Conservation (phyloP, 2,888 invertebrate genomes). For the Pachycephus smyrnensis region DNA sequence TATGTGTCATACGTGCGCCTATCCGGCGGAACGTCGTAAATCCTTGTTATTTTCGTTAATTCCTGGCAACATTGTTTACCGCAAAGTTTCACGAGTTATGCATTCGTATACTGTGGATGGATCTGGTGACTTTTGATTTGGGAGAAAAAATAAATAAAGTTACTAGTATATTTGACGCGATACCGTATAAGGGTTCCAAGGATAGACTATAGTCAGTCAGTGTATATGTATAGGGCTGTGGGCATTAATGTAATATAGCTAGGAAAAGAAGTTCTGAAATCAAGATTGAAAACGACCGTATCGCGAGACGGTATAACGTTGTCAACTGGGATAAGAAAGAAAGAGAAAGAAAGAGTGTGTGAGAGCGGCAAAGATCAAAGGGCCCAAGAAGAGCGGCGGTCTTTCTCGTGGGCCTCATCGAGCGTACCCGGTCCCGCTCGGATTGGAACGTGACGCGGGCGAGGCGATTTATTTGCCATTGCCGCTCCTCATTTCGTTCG, state of each 20-base stretch:
- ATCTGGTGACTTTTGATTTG: too few relatives aligned
- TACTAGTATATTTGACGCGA: too few relatives aligned
- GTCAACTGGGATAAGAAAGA: slow-evolving; percentile 45
- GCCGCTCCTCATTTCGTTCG: slow-evolving; percentile 64
- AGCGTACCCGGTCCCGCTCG: slow-evolving; percentile 54
- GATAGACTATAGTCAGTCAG: too few relatives aligned
- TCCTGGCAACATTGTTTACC: slow-evolving; percentile 28
- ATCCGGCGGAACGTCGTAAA: slow-evolving; percentile 26
- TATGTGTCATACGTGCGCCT: background rate
- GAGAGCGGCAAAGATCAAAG: slow-evolving; percentile 63
- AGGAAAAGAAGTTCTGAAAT: too few relatives aligned
- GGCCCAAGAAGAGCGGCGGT: slow-evolving; percentile 45
- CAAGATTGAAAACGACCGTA: too few relatives aligned
- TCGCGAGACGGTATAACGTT: slow-evolving; percentile 22
- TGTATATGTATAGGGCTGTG: too few relatives aligned
- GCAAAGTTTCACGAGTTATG: background rate
- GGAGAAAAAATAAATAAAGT: too few relatives aligned
- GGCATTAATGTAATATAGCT: too few relatives aligned
- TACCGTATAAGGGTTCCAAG: too few relatives aligned
- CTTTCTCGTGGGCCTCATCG: slow-evolving; percentile 62
- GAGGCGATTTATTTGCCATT: slow-evolving; percentile 66
- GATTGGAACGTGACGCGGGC: slow-evolving; percentile 64
- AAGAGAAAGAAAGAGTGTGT: slow-evolving; percentile 13
- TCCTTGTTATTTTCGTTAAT: slow-evolving; percentile 38
- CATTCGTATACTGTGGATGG: too few relatives aligned